Evolutionary conservation across 2,113 vertebrate genomes (phyloP).

Genomic region (Cebidichthys violaceus): DNA sequence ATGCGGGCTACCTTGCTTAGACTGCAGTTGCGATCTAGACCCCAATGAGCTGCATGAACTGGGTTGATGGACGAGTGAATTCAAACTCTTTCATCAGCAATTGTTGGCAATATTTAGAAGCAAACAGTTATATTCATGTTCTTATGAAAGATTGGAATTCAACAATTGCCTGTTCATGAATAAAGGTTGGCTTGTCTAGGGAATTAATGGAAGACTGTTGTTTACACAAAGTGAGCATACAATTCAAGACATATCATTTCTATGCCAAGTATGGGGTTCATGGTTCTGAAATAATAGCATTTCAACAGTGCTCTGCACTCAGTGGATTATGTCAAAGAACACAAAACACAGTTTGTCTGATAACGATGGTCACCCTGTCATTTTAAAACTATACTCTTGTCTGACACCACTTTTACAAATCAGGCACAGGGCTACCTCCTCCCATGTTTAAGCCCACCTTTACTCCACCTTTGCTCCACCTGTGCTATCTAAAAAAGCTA

Average conservation of each 20-base stretch:
- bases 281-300: conserved; percentile 14
- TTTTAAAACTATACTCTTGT: conserved; percentile 23
- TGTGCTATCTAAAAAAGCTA: not conserved
- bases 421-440: not conserved
- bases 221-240: not conserved
- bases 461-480: conserved; percentile 2
- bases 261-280: conserved; percentile 2
- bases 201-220: not conserved
- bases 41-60: conserved; percentile 4
- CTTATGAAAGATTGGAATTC: not conserved
- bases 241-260: conserved; percentile 13
- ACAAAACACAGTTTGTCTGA: conserved; percentile 30
- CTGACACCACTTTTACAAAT: conserved; percentile 32
- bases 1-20: not conserved
- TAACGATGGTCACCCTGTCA: conserved; percentile 6
- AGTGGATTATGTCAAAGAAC: conserved; percentile 19
- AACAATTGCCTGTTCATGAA: not conserved
- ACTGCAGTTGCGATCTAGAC: not conserved
- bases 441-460: not conserved
- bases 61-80: not conserved
- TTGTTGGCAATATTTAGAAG: not conserved
- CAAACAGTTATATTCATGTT: not conserved
- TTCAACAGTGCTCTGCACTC: not conserved
- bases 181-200: not conserved
- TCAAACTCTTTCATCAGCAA: not conserved